These are phyloP conservation scores for Mustela nigripes DNA, from an alignment of 2,113 vertebrate species.

Conservation along the genomic window DNA sequence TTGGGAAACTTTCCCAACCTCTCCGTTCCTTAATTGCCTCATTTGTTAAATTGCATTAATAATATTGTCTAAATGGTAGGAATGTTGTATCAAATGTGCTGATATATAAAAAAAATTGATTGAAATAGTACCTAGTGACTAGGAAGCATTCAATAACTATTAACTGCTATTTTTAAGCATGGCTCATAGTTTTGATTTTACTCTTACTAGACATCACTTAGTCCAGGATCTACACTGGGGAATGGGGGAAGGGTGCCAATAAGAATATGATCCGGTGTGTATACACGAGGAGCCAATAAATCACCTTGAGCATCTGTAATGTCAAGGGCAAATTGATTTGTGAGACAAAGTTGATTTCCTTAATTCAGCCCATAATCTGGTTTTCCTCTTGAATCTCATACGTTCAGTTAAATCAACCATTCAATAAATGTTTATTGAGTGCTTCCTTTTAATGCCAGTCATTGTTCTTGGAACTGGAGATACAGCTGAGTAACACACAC, in stretches of 20 bases:
- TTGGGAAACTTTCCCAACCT: not conserved
- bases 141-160: not conserved
- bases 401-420: not conserved
- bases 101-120: not conserved
- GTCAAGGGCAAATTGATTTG: not conserved
- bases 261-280: not conserved
- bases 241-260: not conserved
- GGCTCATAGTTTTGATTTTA: not conserved
- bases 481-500: not conserved
- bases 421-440: not conserved
- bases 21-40: not conserved
- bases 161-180: not conserved
- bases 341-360: not conserved
- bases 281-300: not conserved
- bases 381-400: constrained; percentile 5
- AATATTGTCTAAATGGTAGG: not conserved
- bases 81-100: not conserved
- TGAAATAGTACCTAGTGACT: not conserved
- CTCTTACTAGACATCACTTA: not conserved
- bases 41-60: not conserved
- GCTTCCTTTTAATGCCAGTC: not conserved
- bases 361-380: not conserved
- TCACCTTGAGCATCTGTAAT: not conserved
- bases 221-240: not conserved
- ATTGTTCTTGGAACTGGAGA: not conserved